phyloP scores from a whole-genome alignment of 2,113 vertebrate species.

The Chloropsis hardwickii region DNA sequence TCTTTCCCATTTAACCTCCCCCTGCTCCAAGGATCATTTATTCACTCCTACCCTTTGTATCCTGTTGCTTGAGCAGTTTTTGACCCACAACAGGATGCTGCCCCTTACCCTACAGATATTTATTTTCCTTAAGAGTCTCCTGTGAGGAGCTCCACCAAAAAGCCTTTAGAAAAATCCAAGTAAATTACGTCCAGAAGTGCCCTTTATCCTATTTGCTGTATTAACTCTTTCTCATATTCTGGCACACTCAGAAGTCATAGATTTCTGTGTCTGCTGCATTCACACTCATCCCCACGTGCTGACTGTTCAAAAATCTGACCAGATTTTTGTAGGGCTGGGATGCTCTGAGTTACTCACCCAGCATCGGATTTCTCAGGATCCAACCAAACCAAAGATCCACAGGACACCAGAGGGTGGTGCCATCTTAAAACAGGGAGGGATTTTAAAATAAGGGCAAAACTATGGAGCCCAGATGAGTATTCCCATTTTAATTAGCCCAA shows the following conservation, averaged over 20 bases:
- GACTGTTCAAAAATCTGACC: neutral
- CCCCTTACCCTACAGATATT: constrained; percentile 30
- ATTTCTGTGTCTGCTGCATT: neutral
- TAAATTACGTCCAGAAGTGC: constrained; percentile 46
- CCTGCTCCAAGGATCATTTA: neutral
- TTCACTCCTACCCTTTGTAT: constrained; percentile 29
- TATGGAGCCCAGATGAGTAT: neutral
- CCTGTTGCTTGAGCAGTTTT: neutral
- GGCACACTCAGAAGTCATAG: neutral
- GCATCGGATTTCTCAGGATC: neutral
- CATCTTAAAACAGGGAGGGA: neutral
- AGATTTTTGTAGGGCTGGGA: neutral
- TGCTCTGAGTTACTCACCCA: neutral
- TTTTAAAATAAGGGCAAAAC: neutral
- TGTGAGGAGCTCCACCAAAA: constrained; percentile 35
- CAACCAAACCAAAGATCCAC: neutral
- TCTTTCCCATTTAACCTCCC: constrained; percentile 24
- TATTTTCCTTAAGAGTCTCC: constrained; percentile 61
- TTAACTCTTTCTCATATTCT: constrained; percentile 53
- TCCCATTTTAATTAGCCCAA: neutral
- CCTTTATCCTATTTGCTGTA: neutral
- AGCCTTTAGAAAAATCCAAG: constrained; percentile 37
- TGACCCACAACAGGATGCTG: constrained; percentile 61
- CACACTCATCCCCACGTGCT: rapidly evolving
- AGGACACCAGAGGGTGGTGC: neutral